A percentile compares a stretch with the other conserved stretches of the same genome.
Evolutionary conservation across 2,888 invertebrate genomes (phyloP).

Genomic region (Phragmatobia fuliginosa): DNA sequence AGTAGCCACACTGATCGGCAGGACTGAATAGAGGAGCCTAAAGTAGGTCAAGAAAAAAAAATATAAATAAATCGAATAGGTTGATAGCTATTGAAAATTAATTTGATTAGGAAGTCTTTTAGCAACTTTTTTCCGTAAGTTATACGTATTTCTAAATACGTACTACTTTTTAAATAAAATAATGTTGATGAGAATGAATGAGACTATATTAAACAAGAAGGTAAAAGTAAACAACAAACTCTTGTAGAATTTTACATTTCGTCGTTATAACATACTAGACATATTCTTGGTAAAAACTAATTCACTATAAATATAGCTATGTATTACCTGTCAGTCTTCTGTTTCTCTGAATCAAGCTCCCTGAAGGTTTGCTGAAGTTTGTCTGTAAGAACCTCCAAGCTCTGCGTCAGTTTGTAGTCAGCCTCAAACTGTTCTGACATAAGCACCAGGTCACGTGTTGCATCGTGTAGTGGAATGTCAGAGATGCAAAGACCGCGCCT

Average conservation of each 20-base stretch:
- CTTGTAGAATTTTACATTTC: background rate
- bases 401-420: slow-evolving; percentile 97
- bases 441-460: slow-evolving; percentile 97
- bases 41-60: slow-evolving; percentile 39
- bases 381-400: slow-evolving; percentile 97
- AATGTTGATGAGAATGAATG: too few relatives aligned
- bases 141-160: too few relatives aligned
- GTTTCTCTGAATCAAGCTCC: slow-evolving; percentile 97
- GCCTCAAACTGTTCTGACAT: slow-evolving; percentile 99
- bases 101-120: too few relatives aligned
- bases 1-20: slow-evolving; percentile 97
- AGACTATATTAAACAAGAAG: too few relatives aligned
- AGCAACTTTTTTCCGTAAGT: too few relatives aligned
- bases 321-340: slow-evolving; percentile 96
- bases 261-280: too few relatives aligned
- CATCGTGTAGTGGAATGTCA: slow-evolving; percentile 98
- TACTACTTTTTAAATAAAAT: too few relatives aligned
- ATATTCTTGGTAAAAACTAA: background rate
- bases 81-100: too few relatives aligned
- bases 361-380: slow-evolving; percentile 97
- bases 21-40: slow-evolving; percentile 96
- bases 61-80: background rate
- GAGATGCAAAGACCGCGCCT: slow-evolving; percentile 97
- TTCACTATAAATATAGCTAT: background rate
- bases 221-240: too few relatives aligned